These are phyloP conservation scores for Hoplias malabaricus DNA, from an alignment of 2,113 vertebrate species.

Conservation along the genomic window DNA sequence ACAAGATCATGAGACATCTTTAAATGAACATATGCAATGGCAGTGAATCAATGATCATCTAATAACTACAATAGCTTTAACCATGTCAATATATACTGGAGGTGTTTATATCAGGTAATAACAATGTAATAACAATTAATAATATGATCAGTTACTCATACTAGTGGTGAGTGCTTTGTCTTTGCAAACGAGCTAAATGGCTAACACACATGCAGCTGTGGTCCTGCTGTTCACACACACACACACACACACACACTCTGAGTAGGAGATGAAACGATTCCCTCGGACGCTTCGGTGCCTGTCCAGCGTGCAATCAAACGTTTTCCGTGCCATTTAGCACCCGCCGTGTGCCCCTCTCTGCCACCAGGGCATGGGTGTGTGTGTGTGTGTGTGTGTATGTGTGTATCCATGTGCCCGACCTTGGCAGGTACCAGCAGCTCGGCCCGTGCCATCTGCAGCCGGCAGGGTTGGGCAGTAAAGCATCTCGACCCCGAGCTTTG, in stretches of 20 bases:
- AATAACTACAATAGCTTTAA: too few species aligned
- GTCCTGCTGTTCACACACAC: background rate
- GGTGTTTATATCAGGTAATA: too few species aligned
- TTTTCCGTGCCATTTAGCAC: conserved; percentile 67
- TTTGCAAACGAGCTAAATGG: background rate
- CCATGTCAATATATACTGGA: too few species aligned
- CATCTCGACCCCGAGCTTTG: conserved; percentile 73
- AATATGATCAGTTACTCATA: too few species aligned
- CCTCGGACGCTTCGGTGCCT: conserved; percentile 33
- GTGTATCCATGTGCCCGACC: conserved; percentile 59
- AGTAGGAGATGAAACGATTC: conserved; percentile 26
- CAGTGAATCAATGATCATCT: too few species aligned
- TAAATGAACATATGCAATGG: too few species aligned
- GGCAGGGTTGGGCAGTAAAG: conserved; percentile 79
- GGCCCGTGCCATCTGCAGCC: conserved; percentile 74
- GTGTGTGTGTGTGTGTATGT: background rate
- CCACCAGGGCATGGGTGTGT: conserved; percentile 43
- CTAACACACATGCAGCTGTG: background rate
- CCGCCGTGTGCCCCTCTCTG: conserved; percentile 58
- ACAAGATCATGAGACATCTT: too few species aligned
- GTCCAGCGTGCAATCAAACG: conserved; percentile 41
- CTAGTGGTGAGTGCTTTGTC: too few species aligned
- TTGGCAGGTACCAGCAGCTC: conserved; percentile 69
- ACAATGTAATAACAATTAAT: too few species aligned
- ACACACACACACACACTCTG: conserved; percentile 24